Evolutionary conservation across 2,113 vertebrate genomes (phyloP).

Genomic region (Calyptomena viridis): DNA sequence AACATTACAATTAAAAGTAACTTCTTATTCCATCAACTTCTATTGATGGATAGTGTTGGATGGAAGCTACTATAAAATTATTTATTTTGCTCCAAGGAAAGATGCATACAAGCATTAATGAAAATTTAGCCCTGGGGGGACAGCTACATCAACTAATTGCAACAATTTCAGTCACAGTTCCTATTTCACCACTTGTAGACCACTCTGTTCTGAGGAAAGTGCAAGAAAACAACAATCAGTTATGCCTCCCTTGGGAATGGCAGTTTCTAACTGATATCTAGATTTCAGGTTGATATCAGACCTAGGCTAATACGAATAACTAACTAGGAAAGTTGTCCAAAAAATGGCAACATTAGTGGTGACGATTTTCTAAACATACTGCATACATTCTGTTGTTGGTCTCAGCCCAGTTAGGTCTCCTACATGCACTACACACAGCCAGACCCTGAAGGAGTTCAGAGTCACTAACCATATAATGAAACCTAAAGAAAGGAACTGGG

Average conservation of each 20-base stretch:
- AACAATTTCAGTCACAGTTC: neutral
- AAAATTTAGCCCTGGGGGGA: neutral
- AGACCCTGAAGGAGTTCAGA: neutral
- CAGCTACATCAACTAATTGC: neutral
- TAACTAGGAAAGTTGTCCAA: neutral
- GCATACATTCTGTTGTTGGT: neutral
- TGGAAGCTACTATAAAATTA: neutral
- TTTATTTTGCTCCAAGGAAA: neutral
- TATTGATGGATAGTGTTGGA: neutral
- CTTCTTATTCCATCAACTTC: neutral
- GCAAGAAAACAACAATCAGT: neutral
- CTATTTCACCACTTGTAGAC: neutral
- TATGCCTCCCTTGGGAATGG: neutral
- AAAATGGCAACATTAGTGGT: neutral
- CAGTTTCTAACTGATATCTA: neutral
- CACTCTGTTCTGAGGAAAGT: neutral
- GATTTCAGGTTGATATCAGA: neutral
- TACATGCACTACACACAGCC: neutral
- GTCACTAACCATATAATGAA: neutral
- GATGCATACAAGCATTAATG: neutral
- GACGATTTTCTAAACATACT: neutral
- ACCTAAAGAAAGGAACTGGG: neutral
- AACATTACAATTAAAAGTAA: neutral
- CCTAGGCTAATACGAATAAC: neutral
- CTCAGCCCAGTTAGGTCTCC: neutral